Conservation (phyloP, 2,888 invertebrate species). For the Polydesmus complanatus region DNA sequence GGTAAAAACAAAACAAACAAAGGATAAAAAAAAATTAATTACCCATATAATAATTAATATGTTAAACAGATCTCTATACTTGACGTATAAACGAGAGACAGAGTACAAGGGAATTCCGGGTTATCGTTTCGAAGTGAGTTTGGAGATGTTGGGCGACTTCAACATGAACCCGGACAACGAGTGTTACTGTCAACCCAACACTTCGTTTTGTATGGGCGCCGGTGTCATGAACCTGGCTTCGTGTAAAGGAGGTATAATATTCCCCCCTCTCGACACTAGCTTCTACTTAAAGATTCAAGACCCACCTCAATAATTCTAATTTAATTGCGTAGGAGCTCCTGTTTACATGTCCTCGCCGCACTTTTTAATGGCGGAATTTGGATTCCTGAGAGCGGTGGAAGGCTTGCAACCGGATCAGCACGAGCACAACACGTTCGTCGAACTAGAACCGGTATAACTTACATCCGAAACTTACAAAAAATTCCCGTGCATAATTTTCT, state of each 20-base stretch:
- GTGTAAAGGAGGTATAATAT: slow-evolving; percentile 11
- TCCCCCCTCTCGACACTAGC: too few relatives aligned
- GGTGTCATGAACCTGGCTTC: slow-evolving; percentile 7
- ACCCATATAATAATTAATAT: too few relatives aligned
- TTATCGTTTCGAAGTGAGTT: slow-evolving; percentile 1
- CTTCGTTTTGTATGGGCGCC: slow-evolving; percentile 1
- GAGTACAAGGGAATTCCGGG: slow-evolving; percentile 7
- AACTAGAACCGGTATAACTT: slow-evolving; percentile 17
- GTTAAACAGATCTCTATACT: slow-evolving; percentile 3
- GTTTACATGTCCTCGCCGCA: slow-evolving; percentile 16
- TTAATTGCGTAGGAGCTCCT: slow-evolving; percentile 17
- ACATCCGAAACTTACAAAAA: too few relatives aligned
- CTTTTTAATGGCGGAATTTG: slow-evolving; percentile 11
- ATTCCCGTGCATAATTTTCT: too few relatives aligned
- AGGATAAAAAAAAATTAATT: too few relatives aligned
- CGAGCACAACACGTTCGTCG: slow-evolving; percentile 5
- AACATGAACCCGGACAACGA: slow-evolving; percentile 13
- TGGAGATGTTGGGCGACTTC: slow-evolving; percentile 1
- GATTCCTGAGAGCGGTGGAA: slow-evolving; percentile 1
- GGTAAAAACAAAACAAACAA: too few relatives aligned
- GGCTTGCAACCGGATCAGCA: slow-evolving; percentile 14
- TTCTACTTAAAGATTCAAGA: too few relatives aligned
- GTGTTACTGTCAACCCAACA: slow-evolving; percentile 10
- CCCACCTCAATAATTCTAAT: too few relatives aligned
- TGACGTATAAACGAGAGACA: slow-evolving; percentile 1